phyloP scores from a whole-genome alignment of 2,888 invertebrate species.

The Bhutanitis thaidina region DNA sequence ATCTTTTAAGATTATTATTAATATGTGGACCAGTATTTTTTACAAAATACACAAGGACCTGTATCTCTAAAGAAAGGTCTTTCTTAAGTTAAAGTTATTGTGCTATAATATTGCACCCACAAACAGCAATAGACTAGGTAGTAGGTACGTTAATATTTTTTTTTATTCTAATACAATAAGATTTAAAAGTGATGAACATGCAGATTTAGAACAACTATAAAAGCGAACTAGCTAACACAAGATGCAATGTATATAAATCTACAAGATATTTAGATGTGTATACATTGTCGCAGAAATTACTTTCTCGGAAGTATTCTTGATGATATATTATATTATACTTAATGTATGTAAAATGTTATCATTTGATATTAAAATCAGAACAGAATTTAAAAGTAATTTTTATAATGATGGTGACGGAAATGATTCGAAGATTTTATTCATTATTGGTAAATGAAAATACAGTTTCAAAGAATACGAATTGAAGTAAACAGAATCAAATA shows the following conservation, averaged over 20 bases:
- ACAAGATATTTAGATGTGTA: constrained; percentile 7
- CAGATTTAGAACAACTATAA: constrained; percentile 50
- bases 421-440: not conserved
- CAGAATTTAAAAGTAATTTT: not conserved
- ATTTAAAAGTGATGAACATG: constrained; percentile 34
- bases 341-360: not conserved
- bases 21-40: too few species aligned
- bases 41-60: too few species aligned
- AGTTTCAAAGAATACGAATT: too few species aligned
- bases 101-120: constrained; percentile 15
- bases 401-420: not conserved
- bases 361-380: not conserved
- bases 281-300: not conserved
- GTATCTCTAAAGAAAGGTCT: too few species aligned
- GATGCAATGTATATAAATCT: constrained; percentile 30
- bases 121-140: constrained; percentile 9
- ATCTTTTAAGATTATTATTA: too few species aligned
- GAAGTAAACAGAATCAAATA: not conserved
- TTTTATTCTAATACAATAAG: constrained; percentile 11
- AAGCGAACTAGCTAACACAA: constrained; percentile 50
- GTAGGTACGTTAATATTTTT: not conserved
- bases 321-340: not conserved
- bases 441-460: too few species aligned
- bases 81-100: too few species aligned
- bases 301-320: not conserved